These are phyloP conservation scores for Pachyuromys duprasi DNA, from an alignment of 2,797 vertebrate genomes.

Conservation along the genomic window DNA sequence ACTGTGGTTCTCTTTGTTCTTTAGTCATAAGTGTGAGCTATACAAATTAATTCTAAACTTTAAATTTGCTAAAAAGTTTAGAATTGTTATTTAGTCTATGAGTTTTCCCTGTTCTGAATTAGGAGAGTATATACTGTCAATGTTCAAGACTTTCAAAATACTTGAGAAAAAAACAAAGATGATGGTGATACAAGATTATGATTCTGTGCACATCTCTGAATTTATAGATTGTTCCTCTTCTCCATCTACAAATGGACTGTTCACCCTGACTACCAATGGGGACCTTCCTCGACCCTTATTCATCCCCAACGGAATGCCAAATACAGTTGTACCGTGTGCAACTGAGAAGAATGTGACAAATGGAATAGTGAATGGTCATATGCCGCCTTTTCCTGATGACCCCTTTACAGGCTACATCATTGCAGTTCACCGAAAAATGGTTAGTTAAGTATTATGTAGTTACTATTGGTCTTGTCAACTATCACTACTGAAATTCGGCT, in stretches of 20 bases:
- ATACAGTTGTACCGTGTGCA: conserved; percentile 90
- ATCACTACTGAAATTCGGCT: conserved; percentile 48
- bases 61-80: conserved; percentile 32
- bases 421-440: conserved; percentile 99
- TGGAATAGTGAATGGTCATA: conserved; percentile 92
- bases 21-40: conserved; percentile 41
- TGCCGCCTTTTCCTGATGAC: conserved; percentile 90
- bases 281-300: conserved; percentile 88
- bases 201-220: conserved; percentile 56
- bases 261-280: conserved; percentile 88
- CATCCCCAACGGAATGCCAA: conserved; percentile 94
- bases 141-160: conserved; percentile 24
- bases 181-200: neutral
- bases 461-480: conserved; percentile 26
- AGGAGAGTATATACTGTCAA: neutral
- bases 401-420: conserved; percentile 98
- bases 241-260: conserved; percentile 88
- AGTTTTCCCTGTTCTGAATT: neutral
- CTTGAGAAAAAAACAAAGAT: conserved; percentile 57
- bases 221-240: conserved; percentile 87
- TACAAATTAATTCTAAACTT: conserved; percentile 49
- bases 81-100: conserved; percentile 52
- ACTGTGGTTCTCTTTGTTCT: neutral
- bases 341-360: conserved; percentile 88
- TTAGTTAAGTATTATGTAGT: conserved; percentile 82